These are phyloP conservation scores for Mercenaria mercenaria DNA, from an alignment of 1,140 invertebrate genomes.

Conservation along the genomic window DNA sequence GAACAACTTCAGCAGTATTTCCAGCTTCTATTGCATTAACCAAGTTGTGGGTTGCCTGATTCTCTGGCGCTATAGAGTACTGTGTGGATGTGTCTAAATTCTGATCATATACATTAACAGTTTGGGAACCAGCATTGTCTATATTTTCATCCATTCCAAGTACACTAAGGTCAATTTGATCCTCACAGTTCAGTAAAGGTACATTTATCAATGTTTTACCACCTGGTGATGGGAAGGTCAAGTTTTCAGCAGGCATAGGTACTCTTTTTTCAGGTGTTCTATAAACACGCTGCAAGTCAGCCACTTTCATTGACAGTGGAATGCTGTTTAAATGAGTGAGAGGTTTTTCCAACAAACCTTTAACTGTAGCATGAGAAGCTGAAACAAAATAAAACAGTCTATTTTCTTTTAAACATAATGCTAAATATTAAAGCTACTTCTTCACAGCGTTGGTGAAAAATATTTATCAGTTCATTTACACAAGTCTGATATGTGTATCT, in stretches of 20 bases:
- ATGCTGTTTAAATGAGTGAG: neutral
- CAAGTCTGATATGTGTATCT: too few relatives aligned
- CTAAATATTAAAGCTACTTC: too few relatives aligned
- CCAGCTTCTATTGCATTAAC: slow-evolving; percentile 12
- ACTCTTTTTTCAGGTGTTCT: slow-evolving; percentile 22
- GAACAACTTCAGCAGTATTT: neutral
- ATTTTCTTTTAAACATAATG: too few relatives aligned
- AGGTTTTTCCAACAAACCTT: slow-evolving; percentile 30
- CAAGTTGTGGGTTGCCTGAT: neutral
- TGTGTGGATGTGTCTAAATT: slow-evolving; percentile 24
- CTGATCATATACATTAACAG: slow-evolving; percentile 38
- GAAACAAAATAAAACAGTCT: neutral
- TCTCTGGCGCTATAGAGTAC: slow-evolving; percentile 28
- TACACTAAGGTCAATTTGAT: neutral
- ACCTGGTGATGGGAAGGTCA: slow-evolving; percentile 39
- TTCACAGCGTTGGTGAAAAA: too few relatives aligned
- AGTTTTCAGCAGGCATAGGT: neutral
- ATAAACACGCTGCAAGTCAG: neutral
- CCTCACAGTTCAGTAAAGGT: slow-evolving; percentile 37
- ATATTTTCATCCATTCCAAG: slow-evolving; percentile 14
- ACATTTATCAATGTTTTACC: slow-evolving; percentile 22
- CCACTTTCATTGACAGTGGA: neutral
- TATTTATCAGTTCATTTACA: too few relatives aligned
- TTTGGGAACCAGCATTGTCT: neutral
- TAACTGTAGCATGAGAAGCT: slow-evolving; percentile 8